phyloP scores from a whole-genome alignment of 2,888 invertebrate species.

The Clusia tigrina region DNA sequence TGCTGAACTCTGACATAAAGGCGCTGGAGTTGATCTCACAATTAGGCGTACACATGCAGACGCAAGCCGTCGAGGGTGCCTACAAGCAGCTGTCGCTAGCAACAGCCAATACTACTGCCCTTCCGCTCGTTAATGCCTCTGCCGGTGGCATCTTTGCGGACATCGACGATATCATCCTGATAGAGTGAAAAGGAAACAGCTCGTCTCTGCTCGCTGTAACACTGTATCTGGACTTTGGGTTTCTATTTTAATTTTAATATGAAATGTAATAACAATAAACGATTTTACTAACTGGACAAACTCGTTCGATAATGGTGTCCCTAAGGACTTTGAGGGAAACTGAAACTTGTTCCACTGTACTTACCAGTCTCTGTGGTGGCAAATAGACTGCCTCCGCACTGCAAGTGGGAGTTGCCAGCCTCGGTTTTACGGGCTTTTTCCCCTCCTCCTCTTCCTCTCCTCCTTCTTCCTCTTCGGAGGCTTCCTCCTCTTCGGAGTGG shows the following conservation, averaged over 20 bases:
- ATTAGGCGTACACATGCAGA: constrained; percentile 57
- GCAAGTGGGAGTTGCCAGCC: constrained; percentile 50
- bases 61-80: constrained; percentile 52
- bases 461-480: constrained; percentile 30
- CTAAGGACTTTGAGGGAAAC: too few species aligned
- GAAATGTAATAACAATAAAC: too few species aligned
- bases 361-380: constrained; percentile 54
- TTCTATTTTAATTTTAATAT: too few species aligned
- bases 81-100: constrained; percentile 48
- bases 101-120: neutral
- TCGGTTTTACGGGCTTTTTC: constrained; percentile 39
- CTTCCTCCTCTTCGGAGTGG: constrained; percentile 39
- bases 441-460: neutral
- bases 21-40: constrained; percentile 56
- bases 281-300: too few species aligned
- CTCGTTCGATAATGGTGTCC: too few species aligned
- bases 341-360: constrained; percentile 29
- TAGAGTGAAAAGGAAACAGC: too few species aligned
- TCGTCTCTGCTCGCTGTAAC: too few species aligned
- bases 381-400: constrained; percentile 47
- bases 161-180: constrained; percentile 58
- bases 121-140: constrained; percentile 26
- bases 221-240: too few species aligned
- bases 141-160: constrained; percentile 50
- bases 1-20: constrained; percentile 53